Base-by-base conservation (phyloP, 1,140 invertebrate genomes). In the Ceratosolen fusciceps region DNA sequence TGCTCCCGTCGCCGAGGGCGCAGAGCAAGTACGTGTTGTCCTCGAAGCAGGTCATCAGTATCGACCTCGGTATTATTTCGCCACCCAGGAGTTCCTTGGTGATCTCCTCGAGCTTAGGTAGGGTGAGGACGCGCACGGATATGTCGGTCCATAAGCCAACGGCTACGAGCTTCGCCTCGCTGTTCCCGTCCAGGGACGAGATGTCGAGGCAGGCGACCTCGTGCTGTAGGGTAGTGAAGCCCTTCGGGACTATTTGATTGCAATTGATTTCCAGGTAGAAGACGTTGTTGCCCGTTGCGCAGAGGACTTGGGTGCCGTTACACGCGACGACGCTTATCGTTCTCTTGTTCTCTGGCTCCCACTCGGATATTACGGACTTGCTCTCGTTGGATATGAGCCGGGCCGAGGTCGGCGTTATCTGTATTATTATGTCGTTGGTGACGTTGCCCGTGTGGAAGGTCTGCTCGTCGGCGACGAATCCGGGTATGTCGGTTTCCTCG, bases 131-230 rank as follows among this genome's bases (percentile, higher is more conserved):
- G 26, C 96, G 91, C 31, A 97, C 96, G 0, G 97, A 98, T 82
- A 99, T 98, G 85, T 99, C 98, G 14, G 97, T 98, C 98, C 98
- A 99, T 26, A 99, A 91, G 0, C 98, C 98, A 52, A 99, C 96
- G 26, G 96, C 97, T 52, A 97, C 95, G 19, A 98, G 91, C 52
- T 94, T 93, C 0, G 95, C 93, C 73, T 93, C 93, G 0, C 85
- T 92, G 1, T 88, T 86, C 34, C 91, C 91, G 80, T 93, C 92
- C 3, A 98, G 90, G 0, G 97, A 96, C 9, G 96, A 97, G 24
- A 99, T 94, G 90, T 99, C 98, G 37, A 99, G 86, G 90, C 98
- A 99, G 29, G 98, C 98, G 37, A 99, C 95, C 91, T 99, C 98
- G 87, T 98, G 94, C 52, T 97, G 95, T 89, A 98, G 92, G 34